Evolutionary conservation across 2,113 vertebrate species (phyloP).

Genomic region (Salvator merianae): DNA sequence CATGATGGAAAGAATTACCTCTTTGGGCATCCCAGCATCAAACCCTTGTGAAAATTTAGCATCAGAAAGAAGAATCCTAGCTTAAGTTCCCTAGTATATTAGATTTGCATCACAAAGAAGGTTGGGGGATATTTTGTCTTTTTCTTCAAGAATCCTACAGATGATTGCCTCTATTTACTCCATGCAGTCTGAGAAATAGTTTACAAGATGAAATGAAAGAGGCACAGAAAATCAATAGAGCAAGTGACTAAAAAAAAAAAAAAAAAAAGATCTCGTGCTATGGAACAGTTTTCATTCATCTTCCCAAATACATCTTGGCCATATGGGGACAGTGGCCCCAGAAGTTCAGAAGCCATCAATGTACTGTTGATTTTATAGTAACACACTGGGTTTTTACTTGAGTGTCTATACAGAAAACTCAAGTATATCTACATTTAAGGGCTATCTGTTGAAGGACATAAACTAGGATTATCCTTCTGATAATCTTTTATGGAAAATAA

Average conservation of each 20-base stretch:
- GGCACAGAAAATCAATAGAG: no score
- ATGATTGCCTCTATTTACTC: no score
- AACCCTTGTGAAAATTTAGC: not conserved
- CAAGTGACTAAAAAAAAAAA: not conserved
- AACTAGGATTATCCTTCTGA: slow-evolving; percentile 45
- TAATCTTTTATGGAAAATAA: slow-evolving; percentile 61
- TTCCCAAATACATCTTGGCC: not conserved
- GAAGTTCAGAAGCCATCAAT: not conserved
- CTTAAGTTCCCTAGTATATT: no score
- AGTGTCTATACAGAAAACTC: slow-evolving; percentile 45
- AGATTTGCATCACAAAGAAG: no score
- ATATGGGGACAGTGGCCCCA: not conserved
- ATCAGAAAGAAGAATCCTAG: no score
- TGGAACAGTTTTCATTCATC: no score
- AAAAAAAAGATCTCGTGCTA: not conserved
- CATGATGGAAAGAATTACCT: not conserved
- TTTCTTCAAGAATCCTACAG: no score
- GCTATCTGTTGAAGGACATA: slow-evolving; percentile 18
- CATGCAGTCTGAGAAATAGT: no score
- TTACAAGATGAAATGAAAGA: no score
- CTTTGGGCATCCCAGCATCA: not conserved
- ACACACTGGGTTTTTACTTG: slow-evolving; percentile 43
- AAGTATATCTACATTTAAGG: slow-evolving; percentile 20
- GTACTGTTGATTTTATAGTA: not conserved
- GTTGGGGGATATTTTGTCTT: no score